Base-by-base conservation (phyloP, 2,797 vertebrate species). In the Malurus leucopterus region DNA sequence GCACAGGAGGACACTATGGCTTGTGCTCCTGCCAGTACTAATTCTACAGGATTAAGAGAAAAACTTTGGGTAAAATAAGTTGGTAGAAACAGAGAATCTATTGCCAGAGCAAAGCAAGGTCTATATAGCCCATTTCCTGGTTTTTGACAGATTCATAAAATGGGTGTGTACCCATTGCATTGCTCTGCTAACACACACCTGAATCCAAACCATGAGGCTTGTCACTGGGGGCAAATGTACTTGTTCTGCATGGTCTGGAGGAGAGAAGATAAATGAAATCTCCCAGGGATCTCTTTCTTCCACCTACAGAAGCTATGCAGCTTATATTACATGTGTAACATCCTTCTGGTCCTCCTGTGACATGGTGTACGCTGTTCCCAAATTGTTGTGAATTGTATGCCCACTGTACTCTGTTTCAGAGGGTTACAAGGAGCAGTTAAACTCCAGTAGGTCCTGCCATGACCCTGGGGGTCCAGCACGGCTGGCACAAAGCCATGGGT, bases 191-290 rank as follows among this genome's bases (percentile, higher is more conserved):
- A 15, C 26, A 80, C 38, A 63, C 38, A 41, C 41, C 34, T 36
- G 47, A 58, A 58, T 38, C 21, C 22, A 29, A 77, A 57, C 23
- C 2, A 4, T 19, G 32, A 63, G 17, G 43, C 69, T 53, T 57
- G 16, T 64, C 53, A 69, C 67, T 0, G 0, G 51, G 1, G 8
- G 11, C 15, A 47, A 9, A 7, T 54, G 24, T 46, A 15, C 0
- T 0, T 38, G 24, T 64, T 49, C 64, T 27, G 8, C 27, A 19
- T 34, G 47, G 11, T 13, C 57, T 72, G 61, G 15, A 46, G 44
- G 27, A 86, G 9, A 68, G 38, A 64, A 19, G 20, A 51, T 36
- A 64, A 82, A 76, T 29, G 22, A 59, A 69, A 8, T n/a, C 63
- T 81, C 43, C n/a, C 44, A 29, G 13, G 41, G 23, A 14, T 41